Evolutionary conservation across 2,888 invertebrate species (phyloP), one percentile per base, ranked within the genome.

Genomic region (Atethmia centrago): DNA sequence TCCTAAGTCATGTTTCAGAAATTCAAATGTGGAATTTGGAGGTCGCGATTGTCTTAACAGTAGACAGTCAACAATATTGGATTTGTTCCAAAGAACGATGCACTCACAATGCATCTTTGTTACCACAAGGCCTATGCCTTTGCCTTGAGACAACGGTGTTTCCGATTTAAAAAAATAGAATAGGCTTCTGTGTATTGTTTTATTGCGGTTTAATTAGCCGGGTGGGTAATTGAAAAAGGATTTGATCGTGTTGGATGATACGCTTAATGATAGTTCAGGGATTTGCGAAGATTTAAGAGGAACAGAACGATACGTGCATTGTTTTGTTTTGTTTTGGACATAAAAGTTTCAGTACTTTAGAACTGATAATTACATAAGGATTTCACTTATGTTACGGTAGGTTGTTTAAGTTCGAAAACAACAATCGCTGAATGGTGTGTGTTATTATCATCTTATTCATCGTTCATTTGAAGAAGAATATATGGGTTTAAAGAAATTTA

Each of bases 11-110:
- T 68, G 71, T 78, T 71, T 77, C 71, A 66, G 59, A 80, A 83
- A 95, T 94, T 94, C 94, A 94, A 95, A 95, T 95, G 95, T 90
- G 94, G 94, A 94, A 94, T 96, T 96, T 95, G 95, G 95, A 95
- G 95, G 95, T 93, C 95, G 89, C 90, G 89, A 92, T 92, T 93
- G 93, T 87, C 87, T 93, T 91, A 90, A 90, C 82, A 87, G 88
- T 89, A 89, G 87, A 87, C 87, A 82, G 80, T 88, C 92, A 92
- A 94, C 94, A 94, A 94, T 96, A 94, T 96, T 96, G 96, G 96
- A 96, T 95, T 94, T 89, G 94, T 94, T 96, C 96, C 96, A 96
- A 95, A 89, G 91, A 89, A 88, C 89, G 90, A 90, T 88, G 90
- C 87, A 87, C 86, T 86, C 91, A 96, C 96, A 96, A 96, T 96